Conservation (phyloP, 2,113 vertebrate genomes). For the Phoenicopterus ruber region DNA sequence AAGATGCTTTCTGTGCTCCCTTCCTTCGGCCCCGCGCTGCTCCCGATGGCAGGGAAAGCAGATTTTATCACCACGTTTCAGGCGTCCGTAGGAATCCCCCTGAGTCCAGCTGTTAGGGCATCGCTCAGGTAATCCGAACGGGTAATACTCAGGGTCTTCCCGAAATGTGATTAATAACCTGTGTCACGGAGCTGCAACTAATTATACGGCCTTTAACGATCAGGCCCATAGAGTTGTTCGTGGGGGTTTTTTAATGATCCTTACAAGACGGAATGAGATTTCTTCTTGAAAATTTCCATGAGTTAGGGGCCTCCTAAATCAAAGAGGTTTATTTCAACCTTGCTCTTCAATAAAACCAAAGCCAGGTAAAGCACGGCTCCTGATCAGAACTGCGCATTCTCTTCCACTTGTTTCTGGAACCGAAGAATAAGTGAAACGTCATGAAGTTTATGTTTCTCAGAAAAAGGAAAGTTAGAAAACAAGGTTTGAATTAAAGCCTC, state of each 20-base stretch:
- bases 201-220: not conserved
- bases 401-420: not conserved
- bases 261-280: not conserved
- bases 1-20: not conserved
- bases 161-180: accelerated
- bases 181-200: not conserved
- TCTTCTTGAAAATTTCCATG: not conserved
- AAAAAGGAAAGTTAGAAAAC: not conserved
- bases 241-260: not conserved
- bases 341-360: not conserved
- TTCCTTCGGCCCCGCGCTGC: not conserved
- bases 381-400: not conserved
- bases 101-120: not conserved
- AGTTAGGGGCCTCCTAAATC: not conserved
- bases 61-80: not conserved
- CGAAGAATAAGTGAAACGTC: not conserved
- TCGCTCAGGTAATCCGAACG: not conserved
- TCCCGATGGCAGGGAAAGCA: accelerated
- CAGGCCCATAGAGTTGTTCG: not conserved
- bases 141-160: not conserved
- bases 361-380: not conserved
- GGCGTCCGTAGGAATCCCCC: not conserved
- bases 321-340: not conserved
- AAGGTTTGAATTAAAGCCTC: not conserved
- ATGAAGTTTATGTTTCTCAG: not conserved